Evolutionary conservation across 30 jellyfish, hydroid and myxozoan genomes (phyloP).

Genomic region (Haliclystus octoradiatus): DNA sequence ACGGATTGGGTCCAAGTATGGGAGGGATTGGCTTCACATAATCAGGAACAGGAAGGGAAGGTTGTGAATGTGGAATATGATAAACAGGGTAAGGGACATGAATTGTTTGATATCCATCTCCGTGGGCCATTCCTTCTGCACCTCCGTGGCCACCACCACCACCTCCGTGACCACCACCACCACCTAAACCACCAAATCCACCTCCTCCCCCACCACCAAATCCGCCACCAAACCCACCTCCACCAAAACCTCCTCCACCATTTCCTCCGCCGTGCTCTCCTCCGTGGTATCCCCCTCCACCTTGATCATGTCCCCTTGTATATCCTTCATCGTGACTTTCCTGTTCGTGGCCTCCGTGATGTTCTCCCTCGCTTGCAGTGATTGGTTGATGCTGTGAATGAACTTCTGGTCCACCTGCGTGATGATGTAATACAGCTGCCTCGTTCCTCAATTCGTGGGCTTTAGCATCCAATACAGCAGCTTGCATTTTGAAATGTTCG

Average conservation of each 20-base stretch:
- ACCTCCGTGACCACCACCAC: conserved; percentile 17
- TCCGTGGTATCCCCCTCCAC: conserved; percentile 7
- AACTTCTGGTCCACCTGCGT: conserved; percentile 25
- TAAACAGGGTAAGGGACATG: conserved; percentile 50
- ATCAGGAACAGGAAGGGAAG: conserved; percentile 31
- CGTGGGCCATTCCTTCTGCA: conserved; percentile 15
- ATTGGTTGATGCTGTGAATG: conserved; percentile 28
- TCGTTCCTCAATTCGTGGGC: conserved; percentile 58
- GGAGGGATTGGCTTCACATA: conserved; percentile 61
- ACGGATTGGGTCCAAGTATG: conserved; percentile 54
- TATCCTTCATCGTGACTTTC: conserved; percentile 3
- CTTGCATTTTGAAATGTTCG: conserved; percentile 37
- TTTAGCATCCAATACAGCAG: conserved; percentile 51
- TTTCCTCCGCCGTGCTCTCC: conserved; percentile 20
- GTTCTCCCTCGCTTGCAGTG: not conserved
- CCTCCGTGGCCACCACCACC: conserved; percentile 7
- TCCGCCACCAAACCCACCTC: too few species aligned
- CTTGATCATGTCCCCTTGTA: conserved; percentile 5
- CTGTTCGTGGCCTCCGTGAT: not conserved
- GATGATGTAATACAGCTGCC: conserved; percentile 62
- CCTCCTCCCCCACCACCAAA: conserved; percentile 16
- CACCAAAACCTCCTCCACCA: conserved; percentile 25
- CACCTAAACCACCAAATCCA: conserved; percentile 6
- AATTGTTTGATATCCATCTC: conserved; percentile 15
- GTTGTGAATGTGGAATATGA: conserved; percentile 38